Conservation (phyloP, 37 sponge, comb jelly and placozoan species). For the Diacarnus erythraeanus region DNA sequence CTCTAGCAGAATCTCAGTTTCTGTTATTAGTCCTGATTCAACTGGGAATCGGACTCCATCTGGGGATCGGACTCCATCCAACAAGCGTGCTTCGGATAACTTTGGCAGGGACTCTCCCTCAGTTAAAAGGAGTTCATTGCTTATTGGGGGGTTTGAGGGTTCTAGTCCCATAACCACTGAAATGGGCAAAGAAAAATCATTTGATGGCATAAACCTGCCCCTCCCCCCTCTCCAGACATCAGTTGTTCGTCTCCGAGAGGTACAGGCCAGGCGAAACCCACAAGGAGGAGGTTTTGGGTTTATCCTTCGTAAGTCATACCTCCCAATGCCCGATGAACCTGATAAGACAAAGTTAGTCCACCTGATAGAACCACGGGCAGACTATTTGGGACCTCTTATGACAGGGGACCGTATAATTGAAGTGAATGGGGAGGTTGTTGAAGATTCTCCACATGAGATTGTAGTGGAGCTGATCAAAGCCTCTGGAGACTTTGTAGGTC, state of each 20-base stretch:
- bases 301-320: constrained; percentile 70
- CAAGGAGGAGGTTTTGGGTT: constrained; percentile 80
- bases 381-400: constrained; percentile 73
- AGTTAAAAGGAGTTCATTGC: neutral
- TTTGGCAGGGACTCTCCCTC: neutral
- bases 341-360: constrained; percentile 65
- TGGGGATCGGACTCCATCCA: neutral
- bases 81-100: neutral
- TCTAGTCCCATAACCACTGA: neutral
- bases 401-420: constrained; percentile 88
- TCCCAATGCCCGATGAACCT: constrained; percentile 70
- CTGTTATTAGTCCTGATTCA: neutral
- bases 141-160: neutral
- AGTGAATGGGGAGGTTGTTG: constrained; percentile 88
- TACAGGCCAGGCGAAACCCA: constrained; percentile 44
- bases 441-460: constrained; percentile 70
- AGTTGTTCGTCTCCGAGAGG: constrained; percentile 35
- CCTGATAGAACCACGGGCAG: constrained; percentile 66
- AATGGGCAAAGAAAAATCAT: constrained; percentile 22
- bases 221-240: constrained; percentile 66
- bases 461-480: constrained; percentile 90
- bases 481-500: constrained; percentile 55
- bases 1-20: neutral
- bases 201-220: constrained; percentile 38
- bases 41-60: neutral